Conservation (phyloP, 2,888 invertebrate genomes). For the Lingula anatina region DNA sequence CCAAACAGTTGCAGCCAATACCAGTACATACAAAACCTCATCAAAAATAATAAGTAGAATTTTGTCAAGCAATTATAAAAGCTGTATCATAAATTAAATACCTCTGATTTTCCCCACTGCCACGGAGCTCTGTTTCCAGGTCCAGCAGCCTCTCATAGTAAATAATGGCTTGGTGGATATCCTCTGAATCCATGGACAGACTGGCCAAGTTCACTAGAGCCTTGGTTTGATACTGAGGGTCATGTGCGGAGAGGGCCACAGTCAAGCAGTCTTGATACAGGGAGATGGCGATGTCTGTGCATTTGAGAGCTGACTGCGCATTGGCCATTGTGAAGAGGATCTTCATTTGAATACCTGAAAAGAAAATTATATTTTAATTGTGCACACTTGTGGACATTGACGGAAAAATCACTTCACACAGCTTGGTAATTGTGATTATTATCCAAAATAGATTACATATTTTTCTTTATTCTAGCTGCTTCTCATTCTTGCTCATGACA, state of each 20-base stretch:
- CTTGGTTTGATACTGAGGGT: slow-evolving; percentile 44
- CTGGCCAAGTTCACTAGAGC: slow-evolving; percentile 45
- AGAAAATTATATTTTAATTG: no score
- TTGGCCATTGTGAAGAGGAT: slow-evolving; percentile 40
- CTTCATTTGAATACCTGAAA: slow-evolving; percentile 43
- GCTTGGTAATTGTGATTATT: background rate
- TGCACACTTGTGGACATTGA: background rate
- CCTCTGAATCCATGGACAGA: slow-evolving; percentile 33
- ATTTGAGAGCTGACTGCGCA: slow-evolving; percentile 27
- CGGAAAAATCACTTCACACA: background rate
- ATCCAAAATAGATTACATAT: no score
- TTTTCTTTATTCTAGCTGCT: no score
- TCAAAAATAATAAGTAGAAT: no score
- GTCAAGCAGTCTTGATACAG: slow-evolving; percentile 41
- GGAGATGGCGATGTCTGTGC: slow-evolving; percentile 33
- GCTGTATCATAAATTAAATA: no score
- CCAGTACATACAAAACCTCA: no score
- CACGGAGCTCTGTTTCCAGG: slow-evolving; percentile 31
- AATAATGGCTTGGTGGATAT: slow-evolving; percentile 41
- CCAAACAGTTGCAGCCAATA: no score
- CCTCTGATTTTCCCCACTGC: slow-evolving; percentile 18
- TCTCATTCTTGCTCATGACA: no score
- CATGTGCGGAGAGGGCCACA: slow-evolving; percentile 41
- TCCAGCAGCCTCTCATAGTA: slow-evolving; percentile 44
- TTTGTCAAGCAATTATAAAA: no score